Percentiles rank a stretch among this genome's conserved stretches.
These are phyloP conservation scores for Drosophila melanica DNA, from an alignment of 1,140 invertebrate species.

Conservation along the genomic window DNA sequence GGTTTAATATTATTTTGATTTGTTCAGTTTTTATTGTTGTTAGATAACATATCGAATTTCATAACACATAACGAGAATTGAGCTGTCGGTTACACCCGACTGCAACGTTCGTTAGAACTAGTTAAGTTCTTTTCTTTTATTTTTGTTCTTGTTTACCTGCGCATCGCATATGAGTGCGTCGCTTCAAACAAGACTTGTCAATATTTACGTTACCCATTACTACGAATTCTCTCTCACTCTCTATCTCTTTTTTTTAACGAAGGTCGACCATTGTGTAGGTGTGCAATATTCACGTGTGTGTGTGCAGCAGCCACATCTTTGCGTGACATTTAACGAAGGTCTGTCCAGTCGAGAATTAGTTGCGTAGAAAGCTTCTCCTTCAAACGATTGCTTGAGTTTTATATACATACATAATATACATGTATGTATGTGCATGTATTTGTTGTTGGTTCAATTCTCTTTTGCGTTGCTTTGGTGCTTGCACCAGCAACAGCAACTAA, in stretches of 20 bases:
- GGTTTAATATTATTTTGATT: too few species aligned
- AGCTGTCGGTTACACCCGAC: too few species aligned
- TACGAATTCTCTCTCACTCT: conserved; percentile 6
- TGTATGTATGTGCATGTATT: background rate
- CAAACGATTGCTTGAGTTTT: background rate
- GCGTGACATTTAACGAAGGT: conserved; percentile 38
- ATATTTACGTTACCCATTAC: conserved; percentile 52
- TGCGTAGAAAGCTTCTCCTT: conserved; percentile 24
- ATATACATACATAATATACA: background rate
- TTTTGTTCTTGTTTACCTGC: conserved; percentile 46
- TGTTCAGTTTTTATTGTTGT: too few species aligned
- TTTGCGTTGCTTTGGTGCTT: background rate
- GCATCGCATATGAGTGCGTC: conserved; percentile 26
- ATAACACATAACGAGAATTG: too few species aligned
- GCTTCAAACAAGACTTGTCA: conserved; percentile 42
- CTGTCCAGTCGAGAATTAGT: conserved; percentile 19
- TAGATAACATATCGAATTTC: too few species aligned
- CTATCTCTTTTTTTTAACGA: conserved; percentile 10
- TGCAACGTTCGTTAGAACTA: too few species aligned
- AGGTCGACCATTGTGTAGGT: conserved; percentile 19
- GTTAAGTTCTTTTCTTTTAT: conserved; percentile 9
- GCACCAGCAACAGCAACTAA: background rate
- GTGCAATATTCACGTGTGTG: background rate
- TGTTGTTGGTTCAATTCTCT: conserved; percentile 10
- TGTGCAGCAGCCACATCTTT: conserved; percentile 13